These are phyloP conservation scores for Nematostella vectensis DNA, from an alignment of 92 coral and sea anemone genomes.

Conservation along the genomic window DNA sequence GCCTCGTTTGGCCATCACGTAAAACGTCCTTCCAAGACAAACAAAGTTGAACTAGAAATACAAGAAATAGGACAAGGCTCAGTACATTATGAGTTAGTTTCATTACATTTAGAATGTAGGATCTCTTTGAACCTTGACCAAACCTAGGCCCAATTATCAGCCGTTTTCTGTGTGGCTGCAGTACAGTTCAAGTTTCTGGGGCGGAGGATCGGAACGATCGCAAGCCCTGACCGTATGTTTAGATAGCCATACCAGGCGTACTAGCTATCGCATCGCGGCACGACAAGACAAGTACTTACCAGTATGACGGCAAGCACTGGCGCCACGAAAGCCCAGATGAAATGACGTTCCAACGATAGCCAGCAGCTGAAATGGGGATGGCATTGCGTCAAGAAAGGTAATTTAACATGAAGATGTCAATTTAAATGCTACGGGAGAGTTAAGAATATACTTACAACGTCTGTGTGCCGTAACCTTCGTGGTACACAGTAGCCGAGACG, in stretches of 20 bases:
- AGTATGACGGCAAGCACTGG: conserved; percentile 70
- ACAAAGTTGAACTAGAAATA: conserved; percentile 60
- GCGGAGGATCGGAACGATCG: too few relatives aligned
- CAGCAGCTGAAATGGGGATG: conserved; percentile 54
- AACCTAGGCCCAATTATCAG: too few relatives aligned
- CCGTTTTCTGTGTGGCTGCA: too few relatives aligned
- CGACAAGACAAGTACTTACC: too few relatives aligned
- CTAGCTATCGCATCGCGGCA: too few relatives aligned
- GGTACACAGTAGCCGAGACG: conserved; percentile 39
- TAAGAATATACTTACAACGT: conserved; percentile 44
- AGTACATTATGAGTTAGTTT: too few relatives aligned
- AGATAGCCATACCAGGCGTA: too few relatives aligned
- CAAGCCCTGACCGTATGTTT: too few relatives aligned
- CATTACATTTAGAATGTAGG: too few relatives aligned
- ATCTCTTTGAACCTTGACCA: too few relatives aligned
- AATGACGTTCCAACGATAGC: conserved; percentile 66
- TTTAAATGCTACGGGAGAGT: neutral
- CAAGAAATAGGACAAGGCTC: neutral
- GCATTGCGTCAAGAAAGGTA: too few relatives aligned
- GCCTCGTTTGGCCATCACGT: conserved; percentile 63
- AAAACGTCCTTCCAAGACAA: conserved; percentile 62
- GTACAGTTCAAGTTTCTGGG: too few relatives aligned
- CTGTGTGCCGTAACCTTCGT: conserved; percentile 63
- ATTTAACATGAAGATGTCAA: neutral
- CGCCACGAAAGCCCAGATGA: conserved; percentile 90